Evolutionary conservation across 2,797 vertebrate species (phyloP).

Genomic region (Tolypeutes matacus): DNA sequence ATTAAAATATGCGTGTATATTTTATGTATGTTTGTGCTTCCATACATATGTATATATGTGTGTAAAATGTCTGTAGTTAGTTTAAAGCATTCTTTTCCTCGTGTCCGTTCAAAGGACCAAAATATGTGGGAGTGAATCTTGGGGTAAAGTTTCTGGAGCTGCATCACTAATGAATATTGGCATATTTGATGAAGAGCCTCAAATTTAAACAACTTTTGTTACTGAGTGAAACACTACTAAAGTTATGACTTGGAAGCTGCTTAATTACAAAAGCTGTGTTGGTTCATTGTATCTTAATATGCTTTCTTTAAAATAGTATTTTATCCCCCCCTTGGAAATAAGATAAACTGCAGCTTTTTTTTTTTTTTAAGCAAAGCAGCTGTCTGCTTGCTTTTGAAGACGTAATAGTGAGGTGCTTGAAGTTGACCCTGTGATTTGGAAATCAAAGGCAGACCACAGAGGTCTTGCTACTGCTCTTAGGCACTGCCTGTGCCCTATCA

Average conservation of each 20-base stretch:
- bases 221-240: neutral
- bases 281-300: conserved; percentile 45
- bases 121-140: conserved; percentile 10
- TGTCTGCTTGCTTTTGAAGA: conserved; percentile 40
- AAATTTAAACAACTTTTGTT: conserved; percentile 47
- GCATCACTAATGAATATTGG: neutral
- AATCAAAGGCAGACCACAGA: neutral
- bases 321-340: neutral
- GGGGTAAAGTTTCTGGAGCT: neutral
- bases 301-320: conserved; percentile 2
- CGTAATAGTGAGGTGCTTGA: neutral
- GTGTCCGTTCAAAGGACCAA: neutral
- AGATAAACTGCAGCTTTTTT: neutral
- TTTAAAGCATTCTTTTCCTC: conserved; percentile 37
- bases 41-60: neutral
- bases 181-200: neutral
- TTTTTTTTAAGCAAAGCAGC: neutral
- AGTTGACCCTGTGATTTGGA: neutral
- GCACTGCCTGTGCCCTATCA: neutral
- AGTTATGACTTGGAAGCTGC: conserved; percentile 17
- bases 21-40: neutral
- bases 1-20: conserved; percentile 23
- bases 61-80: conserved; percentile 42
- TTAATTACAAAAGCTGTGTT: conserved; percentile 43
- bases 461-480: neutral